Percentiles rank a stretch among this genome's conserved stretches.
These are phyloP conservation scores for Rousettus madagascariensis DNA, from an alignment of 2,797 vertebrate species.

Conservation along the genomic window DNA sequence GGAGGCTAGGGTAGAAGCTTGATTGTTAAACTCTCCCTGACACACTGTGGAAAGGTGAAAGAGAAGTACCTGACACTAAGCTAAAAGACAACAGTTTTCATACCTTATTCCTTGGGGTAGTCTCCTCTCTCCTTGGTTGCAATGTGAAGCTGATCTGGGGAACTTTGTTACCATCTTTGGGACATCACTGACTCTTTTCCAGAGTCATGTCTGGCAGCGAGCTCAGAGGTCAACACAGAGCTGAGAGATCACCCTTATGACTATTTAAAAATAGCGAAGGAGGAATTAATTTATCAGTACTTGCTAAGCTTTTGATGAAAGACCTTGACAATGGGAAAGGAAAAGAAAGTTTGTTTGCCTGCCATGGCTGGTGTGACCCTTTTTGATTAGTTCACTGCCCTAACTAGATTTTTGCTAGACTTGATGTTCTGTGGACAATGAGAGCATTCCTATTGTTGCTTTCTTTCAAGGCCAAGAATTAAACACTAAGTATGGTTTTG, in stretches of 20 bases:
- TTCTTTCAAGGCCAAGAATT: slow-evolving; percentile 44
- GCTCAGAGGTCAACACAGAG: slow-evolving; percentile 32
- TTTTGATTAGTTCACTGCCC: neutral
- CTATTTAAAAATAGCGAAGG: slow-evolving; percentile 28
- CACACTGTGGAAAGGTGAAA: neutral
- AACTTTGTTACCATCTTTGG: slow-evolving; percentile 22
- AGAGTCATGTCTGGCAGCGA: neutral
- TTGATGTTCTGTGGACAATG: slow-evolving; percentile 1
- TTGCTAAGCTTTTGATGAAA: slow-evolving; percentile 40
- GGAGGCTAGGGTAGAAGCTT: neutral
- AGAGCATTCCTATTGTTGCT: neutral
- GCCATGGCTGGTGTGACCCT: neutral
- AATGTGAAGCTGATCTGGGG: neutral
- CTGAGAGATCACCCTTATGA: neutral
- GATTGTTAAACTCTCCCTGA: neutral
- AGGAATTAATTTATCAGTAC: neutral
- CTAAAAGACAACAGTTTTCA: slow-evolving; percentile 7
- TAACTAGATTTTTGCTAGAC: slow-evolving; percentile 35
- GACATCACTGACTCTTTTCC: slow-evolving; percentile 17
- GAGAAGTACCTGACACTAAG: slow-evolving; percentile 19
- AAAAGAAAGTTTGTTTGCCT: neutral
- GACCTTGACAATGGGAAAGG: neutral
- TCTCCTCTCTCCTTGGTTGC: slow-evolving; percentile 17
- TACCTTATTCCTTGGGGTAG: neutral
- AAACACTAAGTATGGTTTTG: neutral